Conservation (phyloP, 2,113 vertebrate species). For the Ia io region DNA sequence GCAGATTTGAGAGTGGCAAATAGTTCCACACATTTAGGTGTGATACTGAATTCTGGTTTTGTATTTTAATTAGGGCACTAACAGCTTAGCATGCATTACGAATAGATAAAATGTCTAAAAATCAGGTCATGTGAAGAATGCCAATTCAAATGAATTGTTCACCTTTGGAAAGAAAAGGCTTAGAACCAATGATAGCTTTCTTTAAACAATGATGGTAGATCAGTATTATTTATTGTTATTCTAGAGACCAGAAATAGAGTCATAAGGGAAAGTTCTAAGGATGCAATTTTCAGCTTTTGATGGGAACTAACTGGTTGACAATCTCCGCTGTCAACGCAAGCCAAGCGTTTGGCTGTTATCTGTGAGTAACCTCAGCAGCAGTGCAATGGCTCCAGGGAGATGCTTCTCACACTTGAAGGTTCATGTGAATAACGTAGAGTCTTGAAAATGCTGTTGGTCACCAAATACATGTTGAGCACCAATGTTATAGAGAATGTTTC, state of each 20-base stretch:
- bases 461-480: background rate
- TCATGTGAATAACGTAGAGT: background rate
- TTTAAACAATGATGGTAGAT: background rate
- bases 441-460: background rate
- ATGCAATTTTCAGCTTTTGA: background rate
- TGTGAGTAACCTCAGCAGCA: background rate
- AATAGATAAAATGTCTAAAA: slow-evolving; percentile 20
- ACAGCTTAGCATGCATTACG: background rate
- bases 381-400: background rate
- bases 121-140: background rate
- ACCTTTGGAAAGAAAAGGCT: background rate
- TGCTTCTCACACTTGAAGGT: background rate
- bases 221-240: slow-evolving; percentile 2
- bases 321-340: background rate
- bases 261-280: background rate
- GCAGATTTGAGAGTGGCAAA: background rate
- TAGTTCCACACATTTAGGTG: background rate
- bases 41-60: background rate
- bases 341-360: background rate
- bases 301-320: background rate
- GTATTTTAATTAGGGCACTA: background rate
- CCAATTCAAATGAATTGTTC: background rate
- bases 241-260: background rate
- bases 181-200: background rate
- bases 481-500: background rate